Evolutionary conservation across 2,888 invertebrate genomes (phyloP), one percentile per base, ranked within the genome.

Genomic region (Drosophila prolongata): DNA sequence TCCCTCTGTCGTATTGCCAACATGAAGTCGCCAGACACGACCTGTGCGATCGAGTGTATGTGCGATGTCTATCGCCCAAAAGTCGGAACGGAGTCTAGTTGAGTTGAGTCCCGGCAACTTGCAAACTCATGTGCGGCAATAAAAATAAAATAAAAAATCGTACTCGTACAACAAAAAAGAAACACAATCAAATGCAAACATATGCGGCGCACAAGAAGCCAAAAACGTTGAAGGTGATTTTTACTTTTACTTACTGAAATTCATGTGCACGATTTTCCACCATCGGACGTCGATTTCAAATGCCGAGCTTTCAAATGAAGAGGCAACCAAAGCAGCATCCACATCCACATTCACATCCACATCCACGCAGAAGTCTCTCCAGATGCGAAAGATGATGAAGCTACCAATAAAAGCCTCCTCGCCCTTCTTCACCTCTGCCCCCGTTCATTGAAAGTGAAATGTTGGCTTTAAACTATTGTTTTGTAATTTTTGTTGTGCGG

Each of bases 231-330:
- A 64, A 89, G 85, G 77, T 81, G 79, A 85, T 85, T 85, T 85
- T 89, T 86, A 86, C 88, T 87, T 88, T 87, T 87, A 86, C 88
- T 80, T 86, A 71, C 71, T 44, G 34, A 57, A 68, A 69, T 76
- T 78, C 80, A 89, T 89, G 86, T 86, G 87, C 87, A 89, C 87
- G 87, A 87, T 87, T 87, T 87, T 87, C 78, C 84, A 84, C 54
- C 67, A 80, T 52, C 42, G 62, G 60, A 58, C 73, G 76, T 88
- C 76, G 80, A 89, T 87, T 87, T 76, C 78, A 79, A 88, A 87
- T 87, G 77, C 82, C 78, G 72, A 80, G 89, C 86, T 87, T 87
- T 87, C 85, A 84, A 81, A 84, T 81, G 85, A 85, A 87, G 87
- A 81, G 81, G 76, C 85, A 72, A 74, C 42, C 60, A 50, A 40